Conservation (phyloP, 2,797 vertebrate genomes). For the Phrynocephalus guinanensis region DNA sequence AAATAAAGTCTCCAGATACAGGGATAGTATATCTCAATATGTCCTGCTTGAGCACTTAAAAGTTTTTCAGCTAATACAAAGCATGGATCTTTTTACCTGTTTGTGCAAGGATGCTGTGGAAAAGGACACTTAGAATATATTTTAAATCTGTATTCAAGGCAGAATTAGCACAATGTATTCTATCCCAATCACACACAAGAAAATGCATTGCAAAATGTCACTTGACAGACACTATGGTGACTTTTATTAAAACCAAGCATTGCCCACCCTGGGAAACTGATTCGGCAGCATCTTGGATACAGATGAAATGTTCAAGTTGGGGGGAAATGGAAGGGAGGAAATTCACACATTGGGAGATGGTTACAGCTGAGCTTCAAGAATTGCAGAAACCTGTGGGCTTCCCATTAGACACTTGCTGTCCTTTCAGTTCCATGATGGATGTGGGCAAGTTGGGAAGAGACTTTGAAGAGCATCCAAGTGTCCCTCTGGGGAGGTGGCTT, state of each 20-base stretch:
- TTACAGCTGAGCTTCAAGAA: not conserved
- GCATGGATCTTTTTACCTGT: too few relatives aligned
- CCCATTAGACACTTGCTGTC: too few relatives aligned
- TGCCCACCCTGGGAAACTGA: too few relatives aligned
- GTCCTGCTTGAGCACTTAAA: too few relatives aligned
- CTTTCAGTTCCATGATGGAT: slow-evolving; percentile 6
- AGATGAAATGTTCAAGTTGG: slow-evolving; percentile 2
- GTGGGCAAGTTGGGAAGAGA: slow-evolving; percentile 37
- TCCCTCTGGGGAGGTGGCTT: slow-evolving; percentile 10
- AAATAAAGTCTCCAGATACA: too few relatives aligned
- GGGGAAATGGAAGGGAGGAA: too few relatives aligned
- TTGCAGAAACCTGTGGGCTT: accelerated
- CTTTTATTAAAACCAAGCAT: slow-evolving; percentile 27
- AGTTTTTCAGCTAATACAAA: too few relatives aligned
- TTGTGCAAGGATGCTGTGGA: too few relatives aligned
- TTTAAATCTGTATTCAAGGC: not conserved
- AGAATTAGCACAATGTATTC: not conserved
- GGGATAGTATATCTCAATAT: too few relatives aligned
- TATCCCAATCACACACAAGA: not conserved
- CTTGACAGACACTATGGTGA: not conserved
- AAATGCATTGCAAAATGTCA: not conserved
- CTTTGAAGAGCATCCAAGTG: not conserved
- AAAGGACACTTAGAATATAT: too few relatives aligned
- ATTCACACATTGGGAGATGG: slow-evolving; percentile 19
- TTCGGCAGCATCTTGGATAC: not conserved